Conservation (phyloP, 2,888 invertebrate species). For the Cephonodes hylas region DNA sequence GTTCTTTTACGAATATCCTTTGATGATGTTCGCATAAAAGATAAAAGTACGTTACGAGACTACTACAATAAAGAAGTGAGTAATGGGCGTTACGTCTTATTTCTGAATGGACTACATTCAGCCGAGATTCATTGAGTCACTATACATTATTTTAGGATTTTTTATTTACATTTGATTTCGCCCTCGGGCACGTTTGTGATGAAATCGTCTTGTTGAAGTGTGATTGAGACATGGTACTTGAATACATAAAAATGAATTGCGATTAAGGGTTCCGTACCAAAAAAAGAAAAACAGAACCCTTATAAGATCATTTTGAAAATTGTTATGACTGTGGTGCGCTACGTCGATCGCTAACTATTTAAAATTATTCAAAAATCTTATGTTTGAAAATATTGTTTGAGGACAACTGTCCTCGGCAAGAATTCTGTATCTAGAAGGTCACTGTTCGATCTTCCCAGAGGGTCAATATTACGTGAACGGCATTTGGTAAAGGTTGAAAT, state of each 20-base stretch:
- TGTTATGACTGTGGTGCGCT: no score
- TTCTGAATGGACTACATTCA: constrained; percentile 4
- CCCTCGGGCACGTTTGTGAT: neutral
- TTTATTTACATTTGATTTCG: neutral
- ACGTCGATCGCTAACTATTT: no score
- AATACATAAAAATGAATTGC: no score
- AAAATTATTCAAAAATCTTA: neutral
- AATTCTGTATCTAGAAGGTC: neutral
- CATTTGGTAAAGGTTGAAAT: constrained; percentile 4
- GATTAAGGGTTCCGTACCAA: no score
- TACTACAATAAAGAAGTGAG: constrained; percentile 1
- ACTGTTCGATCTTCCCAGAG: neutral
- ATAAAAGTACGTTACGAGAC: neutral
- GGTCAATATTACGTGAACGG: neutral
- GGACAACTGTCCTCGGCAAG: neutral
- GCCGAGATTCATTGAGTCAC: constrained; percentile 2
- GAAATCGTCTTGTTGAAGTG: neutral
- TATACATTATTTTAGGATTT: neutral
- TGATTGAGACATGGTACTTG: neutral
- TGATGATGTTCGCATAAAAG: neutral
- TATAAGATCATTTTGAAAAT: no score
- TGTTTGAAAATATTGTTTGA: neutral
- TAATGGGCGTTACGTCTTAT: neutral
- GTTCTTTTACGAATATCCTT: neutral
- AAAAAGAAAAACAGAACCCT: no score